These are phyloP conservation scores for Nomada fabriciana DNA, from an alignment of 2,888 invertebrate genomes.

Conservation along the genomic window DNA sequence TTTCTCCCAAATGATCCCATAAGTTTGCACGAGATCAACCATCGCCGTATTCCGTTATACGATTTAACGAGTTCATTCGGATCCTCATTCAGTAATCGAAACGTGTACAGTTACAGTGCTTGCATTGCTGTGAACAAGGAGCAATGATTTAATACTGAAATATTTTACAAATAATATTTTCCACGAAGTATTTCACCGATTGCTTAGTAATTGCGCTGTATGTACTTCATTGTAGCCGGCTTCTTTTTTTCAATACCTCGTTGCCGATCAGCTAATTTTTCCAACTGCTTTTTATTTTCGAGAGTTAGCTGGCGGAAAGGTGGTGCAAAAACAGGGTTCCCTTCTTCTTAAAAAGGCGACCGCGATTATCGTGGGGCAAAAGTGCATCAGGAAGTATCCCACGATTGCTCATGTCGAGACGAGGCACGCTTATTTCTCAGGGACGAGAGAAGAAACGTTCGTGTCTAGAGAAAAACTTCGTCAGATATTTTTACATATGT, in stretches of 20 bases:
- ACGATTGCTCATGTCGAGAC: conserved; percentile 68
- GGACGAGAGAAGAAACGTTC: conserved; percentile 39
- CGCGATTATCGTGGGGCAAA: conserved; percentile 36
- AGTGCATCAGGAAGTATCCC: conserved; percentile 67
- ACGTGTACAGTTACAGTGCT: conserved; percentile 12
- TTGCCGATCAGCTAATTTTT: neutral
- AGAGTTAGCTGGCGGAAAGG: neutral
- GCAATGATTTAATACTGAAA: conserved; percentile 5
- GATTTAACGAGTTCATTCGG: conserved; percentile 6
- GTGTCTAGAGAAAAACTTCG: conserved; percentile 18
- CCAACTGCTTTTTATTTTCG: neutral
- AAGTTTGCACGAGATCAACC: conserved; percentile 24
- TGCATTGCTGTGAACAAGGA: conserved; percentile 11
- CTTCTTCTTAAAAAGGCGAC: conserved; percentile 53
- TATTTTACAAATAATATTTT: neutral
- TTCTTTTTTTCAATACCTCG: neutral
- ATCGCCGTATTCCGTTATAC: conserved; percentile 42
- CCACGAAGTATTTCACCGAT: neutral
- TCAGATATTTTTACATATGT: neutral
- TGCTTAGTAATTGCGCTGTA: neutral
- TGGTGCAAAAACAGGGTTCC: conserved; percentile 29
- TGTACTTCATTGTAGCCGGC: too few relatives aligned
- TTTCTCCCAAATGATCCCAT: conserved; percentile 34
- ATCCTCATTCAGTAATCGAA: neutral
- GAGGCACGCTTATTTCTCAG: conserved; percentile 67